These are phyloP conservation scores for Chloromyia formosa DNA, from an alignment of 2,888 invertebrate genomes.

Conservation along the genomic window DNA sequence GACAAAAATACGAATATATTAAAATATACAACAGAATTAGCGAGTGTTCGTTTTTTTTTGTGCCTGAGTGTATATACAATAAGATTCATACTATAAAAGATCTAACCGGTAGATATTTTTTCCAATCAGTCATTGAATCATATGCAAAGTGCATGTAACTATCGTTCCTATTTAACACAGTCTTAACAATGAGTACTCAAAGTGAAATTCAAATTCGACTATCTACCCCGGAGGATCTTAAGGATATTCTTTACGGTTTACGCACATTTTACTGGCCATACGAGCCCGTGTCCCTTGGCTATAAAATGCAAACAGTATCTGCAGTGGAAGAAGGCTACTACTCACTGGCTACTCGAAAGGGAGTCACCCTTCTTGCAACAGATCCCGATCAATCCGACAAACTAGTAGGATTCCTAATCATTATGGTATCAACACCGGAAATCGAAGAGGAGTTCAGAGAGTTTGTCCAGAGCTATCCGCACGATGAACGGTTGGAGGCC, in stretches of 20 bases:
- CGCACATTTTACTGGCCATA: constrained; percentile 49
- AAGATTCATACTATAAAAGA: too few relatives aligned
- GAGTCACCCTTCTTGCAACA: constrained; percentile 48
- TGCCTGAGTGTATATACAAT: too few relatives aligned
- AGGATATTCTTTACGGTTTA: constrained; percentile 47
- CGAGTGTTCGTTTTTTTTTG: too few relatives aligned
- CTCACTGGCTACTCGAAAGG: constrained; percentile 37
- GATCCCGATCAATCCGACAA: constrained; percentile 25
- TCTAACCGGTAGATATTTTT: too few relatives aligned
- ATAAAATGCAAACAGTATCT: constrained; percentile 46
- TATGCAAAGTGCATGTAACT: too few relatives aligned
- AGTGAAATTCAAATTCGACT: constrained; percentile 43
- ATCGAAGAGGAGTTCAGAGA: constrained; percentile 32
- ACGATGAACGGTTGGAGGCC: background rate
- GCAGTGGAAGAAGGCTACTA: constrained; percentile 49
- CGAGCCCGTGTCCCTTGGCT: constrained; percentile 51
- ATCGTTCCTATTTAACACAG: background rate
- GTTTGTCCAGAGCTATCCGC: background rate
- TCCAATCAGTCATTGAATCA: too few relatives aligned
- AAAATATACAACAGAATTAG: too few relatives aligned
- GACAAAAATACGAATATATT: too few relatives aligned
- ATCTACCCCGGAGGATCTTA: constrained; percentile 44
- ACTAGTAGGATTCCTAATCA: constrained; percentile 38
- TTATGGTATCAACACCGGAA: constrained; percentile 28
- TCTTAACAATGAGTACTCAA: background rate